Conservation (phyloP, 2,113 vertebrate species). For the Shinisaurus crocodilurus region DNA sequence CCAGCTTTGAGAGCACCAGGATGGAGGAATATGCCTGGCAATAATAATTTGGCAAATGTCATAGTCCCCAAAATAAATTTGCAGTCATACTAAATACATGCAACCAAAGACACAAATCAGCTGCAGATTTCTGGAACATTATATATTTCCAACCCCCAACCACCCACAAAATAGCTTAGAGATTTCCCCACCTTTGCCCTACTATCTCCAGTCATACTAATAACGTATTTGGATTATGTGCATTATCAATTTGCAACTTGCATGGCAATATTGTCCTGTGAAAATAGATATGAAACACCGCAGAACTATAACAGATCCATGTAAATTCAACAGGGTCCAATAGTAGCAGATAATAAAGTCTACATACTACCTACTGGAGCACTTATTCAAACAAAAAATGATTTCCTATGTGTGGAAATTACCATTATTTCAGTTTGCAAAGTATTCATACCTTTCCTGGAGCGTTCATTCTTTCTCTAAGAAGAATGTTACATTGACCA, state of each 20-base stretch:
- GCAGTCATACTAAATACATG: neutral
- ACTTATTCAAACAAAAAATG: neutral
- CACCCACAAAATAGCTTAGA: neutral
- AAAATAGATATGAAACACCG: neutral
- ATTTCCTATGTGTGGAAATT: neutral
- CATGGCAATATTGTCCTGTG: neutral
- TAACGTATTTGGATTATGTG: neutral
- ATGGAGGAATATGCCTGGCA: neutral
- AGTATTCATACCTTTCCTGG: neutral
- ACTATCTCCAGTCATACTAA: neutral
- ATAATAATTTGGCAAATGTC: neutral
- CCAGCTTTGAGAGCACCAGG: slow-evolving; percentile 9
- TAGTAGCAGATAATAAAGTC: neutral
- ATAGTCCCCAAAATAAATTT: neutral
- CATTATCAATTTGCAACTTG: neutral
- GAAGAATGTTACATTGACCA: neutral
- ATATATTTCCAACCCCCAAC: neutral
- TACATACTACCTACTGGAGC: neutral
- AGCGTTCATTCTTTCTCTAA: neutral
- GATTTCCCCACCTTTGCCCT: neutral
- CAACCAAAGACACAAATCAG: neutral
- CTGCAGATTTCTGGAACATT: neutral
- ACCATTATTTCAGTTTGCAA: neutral
- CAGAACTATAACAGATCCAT: neutral
- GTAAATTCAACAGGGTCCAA: neutral